phyloP scores from a whole-genome alignment of 2,888 invertebrate genomes.

The Myathropa florea region DNA sequence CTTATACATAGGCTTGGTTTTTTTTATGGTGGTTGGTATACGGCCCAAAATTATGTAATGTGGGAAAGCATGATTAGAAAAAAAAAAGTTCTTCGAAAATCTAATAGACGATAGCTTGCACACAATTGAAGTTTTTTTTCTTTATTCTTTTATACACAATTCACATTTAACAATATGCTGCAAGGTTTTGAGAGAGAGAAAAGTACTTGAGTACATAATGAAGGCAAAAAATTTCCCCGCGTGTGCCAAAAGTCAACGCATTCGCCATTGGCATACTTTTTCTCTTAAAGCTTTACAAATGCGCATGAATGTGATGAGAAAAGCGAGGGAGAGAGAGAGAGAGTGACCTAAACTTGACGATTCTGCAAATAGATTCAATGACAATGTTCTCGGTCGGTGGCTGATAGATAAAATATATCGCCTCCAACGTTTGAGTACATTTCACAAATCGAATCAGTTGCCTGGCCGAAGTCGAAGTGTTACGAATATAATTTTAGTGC shows the following conservation, averaged over 20 bases:
- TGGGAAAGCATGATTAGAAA: neutral
- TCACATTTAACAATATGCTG: neutral
- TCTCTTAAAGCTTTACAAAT: conserved; percentile 12
- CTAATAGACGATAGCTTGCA: neutral
- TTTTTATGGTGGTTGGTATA: neutral
- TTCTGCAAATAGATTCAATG: conserved; percentile 71
- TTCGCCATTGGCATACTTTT: conserved; percentile 63
- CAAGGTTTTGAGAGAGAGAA: neutral
- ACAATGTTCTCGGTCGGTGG: conserved; percentile 49
- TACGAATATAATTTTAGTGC: conserved; percentile 75
- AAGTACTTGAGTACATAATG: neutral
- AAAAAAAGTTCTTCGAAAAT: neutral
- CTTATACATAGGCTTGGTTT: neutral
- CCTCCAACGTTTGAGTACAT: conserved; percentile 62
- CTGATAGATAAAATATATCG: conserved; percentile 21
- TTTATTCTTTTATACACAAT: neutral
- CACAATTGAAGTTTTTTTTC: neutral
- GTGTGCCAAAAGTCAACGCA: conserved; percentile 57
- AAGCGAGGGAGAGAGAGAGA: conserved; percentile 27
- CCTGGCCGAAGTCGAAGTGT: conserved; percentile 76
- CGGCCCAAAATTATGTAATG: neutral
- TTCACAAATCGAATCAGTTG: conserved; percentile 78
- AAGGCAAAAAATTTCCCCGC: neutral
- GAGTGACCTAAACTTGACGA: conserved; percentile 60
- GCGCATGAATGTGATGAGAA: conserved; percentile 36